Evolutionary conservation across 2,888 invertebrate genomes (phyloP), one percentile per base, ranked within the genome.

Genomic region (Keiferia lycopersicella): DNA sequence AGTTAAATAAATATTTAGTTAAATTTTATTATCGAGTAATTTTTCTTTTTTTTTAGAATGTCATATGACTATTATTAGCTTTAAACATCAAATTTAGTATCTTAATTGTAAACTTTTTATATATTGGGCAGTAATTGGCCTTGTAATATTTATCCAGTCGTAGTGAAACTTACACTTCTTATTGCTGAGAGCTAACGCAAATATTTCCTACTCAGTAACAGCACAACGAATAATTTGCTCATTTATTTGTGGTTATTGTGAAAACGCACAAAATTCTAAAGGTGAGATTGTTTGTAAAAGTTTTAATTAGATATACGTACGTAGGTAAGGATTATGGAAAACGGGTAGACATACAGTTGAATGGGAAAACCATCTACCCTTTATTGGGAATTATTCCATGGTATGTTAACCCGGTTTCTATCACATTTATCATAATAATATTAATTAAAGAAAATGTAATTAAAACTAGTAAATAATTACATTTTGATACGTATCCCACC

Each of bases 141-240:
- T n/a, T n/a, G n/a, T n/a, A 26, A 26, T 6, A 6, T 26, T 26
- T 26, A 4, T 26, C 26, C 26, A 26, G 26, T 26, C 26, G 3
- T 26, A 2, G 6, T 26, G 26, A 4, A 26, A 34, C 7, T 34
- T 8, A 8, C 10, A 34, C 10, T 8, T 34, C 3, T 8, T 34
- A 4, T 30, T 4, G 3, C 30, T 30, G 30, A 30, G 2, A 1
- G 34, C 26, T 34, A 34, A 8, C 8, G 8, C 34, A 34, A 22
- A 20, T 59, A 7, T 38, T 30, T 51, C 12, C 38, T 10, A 38
- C 16, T 22, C 45, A 30, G 8, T 50, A 30, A 20, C 30, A 12
- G 18, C 38, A 65, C 66, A 68, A 65, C 65, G 66, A 66, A 66
- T 65, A 39, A 58, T 66, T 66, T 68, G 66, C 68, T 66, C 68